Conservation (phyloP, 2,888 invertebrate genomes). For the Digitonthophagus gazella region DNA sequence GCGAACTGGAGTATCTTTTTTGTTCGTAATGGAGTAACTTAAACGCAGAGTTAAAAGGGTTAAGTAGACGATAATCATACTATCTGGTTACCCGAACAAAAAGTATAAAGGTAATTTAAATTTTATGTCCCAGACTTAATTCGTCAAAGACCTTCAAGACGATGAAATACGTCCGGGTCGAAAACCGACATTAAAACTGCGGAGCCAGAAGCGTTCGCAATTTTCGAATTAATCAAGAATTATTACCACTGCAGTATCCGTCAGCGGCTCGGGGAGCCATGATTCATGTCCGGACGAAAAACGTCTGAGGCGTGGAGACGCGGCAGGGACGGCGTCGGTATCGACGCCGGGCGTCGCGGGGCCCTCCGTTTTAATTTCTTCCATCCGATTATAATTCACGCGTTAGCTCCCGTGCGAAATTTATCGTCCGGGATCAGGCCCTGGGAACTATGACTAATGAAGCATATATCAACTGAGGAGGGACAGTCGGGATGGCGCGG, state of each 20-base stretch:
- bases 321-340: constrained; percentile 3
- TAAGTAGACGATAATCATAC: no score
- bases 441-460: constrained; percentile 44
- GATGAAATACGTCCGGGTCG: constrained; percentile 2
- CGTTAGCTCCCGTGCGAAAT: constrained; percentile 27
- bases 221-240: constrained; percentile 18
- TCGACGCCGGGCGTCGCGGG: neutral
- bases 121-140: constrained; percentile 7
- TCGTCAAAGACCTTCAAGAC: neutral
- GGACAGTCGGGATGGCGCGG: constrained; percentile 32
- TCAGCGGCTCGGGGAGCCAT: constrained; percentile 7
- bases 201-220: constrained; percentile 12
- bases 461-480: constrained; percentile 43
- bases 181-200: constrained; percentile 10
- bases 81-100: no score
- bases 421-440: constrained; percentile 28
- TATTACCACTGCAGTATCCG: constrained; percentile 16
- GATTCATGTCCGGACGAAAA: constrained; percentile 9
- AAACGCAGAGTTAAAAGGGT: neutral
- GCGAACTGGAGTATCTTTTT: neutral
- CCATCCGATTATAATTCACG: constrained; percentile 27
- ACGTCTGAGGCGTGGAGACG: neutral
- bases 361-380: constrained; percentile 25
- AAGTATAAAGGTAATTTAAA: neutral
- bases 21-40: neutral